Conservation (phyloP, 2,888 invertebrate species). For the Napeogenes inachia region DNA sequence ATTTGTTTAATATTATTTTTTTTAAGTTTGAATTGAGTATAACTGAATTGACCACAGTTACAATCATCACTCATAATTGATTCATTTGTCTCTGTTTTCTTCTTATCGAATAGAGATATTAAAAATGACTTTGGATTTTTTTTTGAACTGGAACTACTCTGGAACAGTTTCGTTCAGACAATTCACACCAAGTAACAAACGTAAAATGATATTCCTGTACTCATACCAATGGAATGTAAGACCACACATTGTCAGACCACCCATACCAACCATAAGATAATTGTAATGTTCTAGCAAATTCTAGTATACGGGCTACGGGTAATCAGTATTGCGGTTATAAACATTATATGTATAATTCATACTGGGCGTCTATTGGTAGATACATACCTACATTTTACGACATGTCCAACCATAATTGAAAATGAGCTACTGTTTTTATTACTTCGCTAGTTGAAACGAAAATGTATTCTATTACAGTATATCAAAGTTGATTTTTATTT, state of each 20-base stretch:
- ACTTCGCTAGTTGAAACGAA: conserved; percentile 9
- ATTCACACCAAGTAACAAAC: too few relatives aligned
- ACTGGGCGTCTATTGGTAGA: conserved; percentile 37
- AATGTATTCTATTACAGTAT: background rate
- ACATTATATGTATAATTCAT: conserved; percentile 33
- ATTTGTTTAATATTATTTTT: too few relatives aligned
- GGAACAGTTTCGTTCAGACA: too few relatives aligned
- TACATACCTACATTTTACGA: conserved; percentile 39
- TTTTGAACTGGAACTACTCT: too few relatives aligned
- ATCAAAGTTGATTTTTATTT: background rate
- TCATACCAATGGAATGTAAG: too few relatives aligned
- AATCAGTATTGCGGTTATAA: conserved; percentile 62
- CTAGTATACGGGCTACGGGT: conserved; percentile 69
- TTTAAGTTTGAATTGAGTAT: too few relatives aligned
- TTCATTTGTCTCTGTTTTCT: too few relatives aligned
- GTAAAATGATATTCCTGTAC: too few relatives aligned
- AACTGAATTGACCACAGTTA: too few relatives aligned
- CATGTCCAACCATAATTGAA: conserved; percentile 43
- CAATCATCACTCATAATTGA: too few relatives aligned
- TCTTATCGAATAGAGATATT: too few relatives aligned
- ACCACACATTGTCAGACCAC: conserved; percentile 22
- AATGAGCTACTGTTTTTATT: conserved; percentile 38
- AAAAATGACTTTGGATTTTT: too few relatives aligned
- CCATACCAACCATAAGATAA: conserved; percentile 21
- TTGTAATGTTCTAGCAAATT: conserved; percentile 37